These are phyloP conservation scores for Parambassis ranga DNA, from an alignment of 2,797 vertebrate genomes.

Conservation along the genomic window DNA sequence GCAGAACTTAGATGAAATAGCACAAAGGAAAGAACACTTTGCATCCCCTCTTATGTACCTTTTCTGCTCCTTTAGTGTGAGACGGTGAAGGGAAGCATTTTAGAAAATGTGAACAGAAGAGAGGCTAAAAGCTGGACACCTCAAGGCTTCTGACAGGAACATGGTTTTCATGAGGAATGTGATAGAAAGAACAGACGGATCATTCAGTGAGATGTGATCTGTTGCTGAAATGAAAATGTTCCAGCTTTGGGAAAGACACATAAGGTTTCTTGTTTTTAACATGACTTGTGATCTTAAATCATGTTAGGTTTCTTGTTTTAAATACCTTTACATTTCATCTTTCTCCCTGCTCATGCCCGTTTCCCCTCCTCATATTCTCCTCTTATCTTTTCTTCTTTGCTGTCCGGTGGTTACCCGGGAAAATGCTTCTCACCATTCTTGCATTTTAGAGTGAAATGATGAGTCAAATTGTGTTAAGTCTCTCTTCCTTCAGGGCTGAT, in stretches of 20 bases:
- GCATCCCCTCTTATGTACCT: neutral
- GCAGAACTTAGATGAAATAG: constrained; percentile 46
- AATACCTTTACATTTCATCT: constrained; percentile 4
- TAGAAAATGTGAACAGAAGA: constrained; percentile 29
- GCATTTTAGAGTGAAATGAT: neutral
- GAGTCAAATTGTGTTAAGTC: constrained; percentile 13
- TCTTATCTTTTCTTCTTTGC: constrained; percentile 1
- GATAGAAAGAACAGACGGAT: constrained; percentile 31
- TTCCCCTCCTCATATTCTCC: neutral
- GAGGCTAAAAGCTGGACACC: constrained; percentile 35
- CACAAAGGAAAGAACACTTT: constrained; percentile 55
- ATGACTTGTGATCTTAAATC: constrained; percentile 4
- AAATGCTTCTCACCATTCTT: constrained; percentile 30
- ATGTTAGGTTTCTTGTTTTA: constrained; percentile 8
- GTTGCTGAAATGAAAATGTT: constrained; percentile 11
- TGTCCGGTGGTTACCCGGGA: constrained; percentile 51
- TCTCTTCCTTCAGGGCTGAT: neutral
- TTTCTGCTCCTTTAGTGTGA: constrained; percentile 9
- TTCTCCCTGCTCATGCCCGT: constrained; percentile 13
- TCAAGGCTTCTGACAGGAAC: constrained; percentile 16
- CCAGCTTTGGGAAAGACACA: neutral
- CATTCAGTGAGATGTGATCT: constrained; percentile 38
- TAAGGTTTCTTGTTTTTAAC: too few relatives aligned
- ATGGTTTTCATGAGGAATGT: constrained; percentile 24
- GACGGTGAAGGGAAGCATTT: constrained; percentile 35